These are phyloP conservation scores for Drepana falcataria DNA, from an alignment of 2,888 invertebrate species.

Conservation along the genomic window DNA sequence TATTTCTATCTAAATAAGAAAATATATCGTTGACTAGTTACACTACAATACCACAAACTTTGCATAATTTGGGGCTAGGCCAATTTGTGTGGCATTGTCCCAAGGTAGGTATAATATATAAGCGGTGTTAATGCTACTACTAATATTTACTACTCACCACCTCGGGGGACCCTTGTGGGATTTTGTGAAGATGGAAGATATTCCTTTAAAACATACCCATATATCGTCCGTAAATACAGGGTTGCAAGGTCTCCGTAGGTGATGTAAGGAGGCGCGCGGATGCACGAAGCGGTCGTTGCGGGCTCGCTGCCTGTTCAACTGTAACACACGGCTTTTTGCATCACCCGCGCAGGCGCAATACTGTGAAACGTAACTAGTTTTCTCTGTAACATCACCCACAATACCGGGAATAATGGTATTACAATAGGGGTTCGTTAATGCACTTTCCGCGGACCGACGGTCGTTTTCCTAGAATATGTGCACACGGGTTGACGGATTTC, in stretches of 20 bases:
- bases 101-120: too few relatives aligned
- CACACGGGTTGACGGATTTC: slow-evolving; percentile 25
- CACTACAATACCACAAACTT: too few relatives aligned
- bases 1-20: too few relatives aligned
- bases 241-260: slow-evolving; percentile 33
- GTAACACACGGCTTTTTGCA: slow-evolving; percentile 31
- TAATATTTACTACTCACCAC: too few relatives aligned
- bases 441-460: slow-evolving; percentile 33
- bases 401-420: slow-evolving; percentile 30
- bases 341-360: slow-evolving; percentile 21
- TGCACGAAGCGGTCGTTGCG: slow-evolving; percentile 60
- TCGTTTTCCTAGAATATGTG: slow-evolving; percentile 33
- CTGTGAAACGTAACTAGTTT: slow-evolving; percentile 35
- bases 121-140: too few relatives aligned
- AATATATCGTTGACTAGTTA: too few relatives aligned
- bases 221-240: slow-evolving; percentile 28
- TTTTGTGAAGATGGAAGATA: too few relatives aligned
- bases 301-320: slow-evolving; percentile 45
- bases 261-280: slow-evolving; percentile 46
- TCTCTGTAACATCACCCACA: slow-evolving; percentile 30
- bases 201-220: slow-evolving; percentile 35
- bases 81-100: too few relatives aligned
- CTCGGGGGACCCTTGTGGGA: too few relatives aligned
- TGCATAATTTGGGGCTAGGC: too few relatives aligned
- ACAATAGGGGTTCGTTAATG: slow-evolving; percentile 8